phyloP scores from a whole-genome alignment of 92 coral and sea anemone species.

The Actinernus sp. region DNA sequence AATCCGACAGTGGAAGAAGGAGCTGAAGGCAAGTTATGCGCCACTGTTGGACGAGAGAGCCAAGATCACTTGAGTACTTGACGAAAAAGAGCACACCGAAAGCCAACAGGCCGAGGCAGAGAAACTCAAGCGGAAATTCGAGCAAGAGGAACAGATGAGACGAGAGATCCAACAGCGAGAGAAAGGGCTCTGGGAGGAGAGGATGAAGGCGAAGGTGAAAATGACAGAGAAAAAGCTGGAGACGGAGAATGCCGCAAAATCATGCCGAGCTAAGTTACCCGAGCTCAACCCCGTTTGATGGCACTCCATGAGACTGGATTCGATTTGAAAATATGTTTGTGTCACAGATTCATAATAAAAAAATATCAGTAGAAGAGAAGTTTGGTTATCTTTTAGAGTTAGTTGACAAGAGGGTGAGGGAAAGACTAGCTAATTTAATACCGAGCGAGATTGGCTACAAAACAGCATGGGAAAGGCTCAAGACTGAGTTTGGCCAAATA shows the following conservation, averaged over 20 bases:
- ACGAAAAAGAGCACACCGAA: conserved; percentile 11
- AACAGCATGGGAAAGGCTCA: conserved; percentile 60
- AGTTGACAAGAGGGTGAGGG: conserved; percentile 58
- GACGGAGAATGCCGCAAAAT: conserved; percentile 33
- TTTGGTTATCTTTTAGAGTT: conserved; percentile 63
- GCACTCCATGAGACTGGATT: conserved; percentile 61
- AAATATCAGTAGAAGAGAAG: conserved; percentile 62
- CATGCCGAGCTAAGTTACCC: conserved; percentile 35
- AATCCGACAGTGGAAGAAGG: conserved; percentile 58
- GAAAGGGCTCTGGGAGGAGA: conserved; percentile 46
- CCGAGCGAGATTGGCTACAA: conserved; percentile 58
- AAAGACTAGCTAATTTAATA: conserved; percentile 33
- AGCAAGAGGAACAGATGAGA: conserved; percentile 51
- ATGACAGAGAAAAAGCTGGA: conserved; percentile 47
- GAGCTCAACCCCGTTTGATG: conserved; percentile 60
- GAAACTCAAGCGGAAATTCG: conserved; percentile 22
- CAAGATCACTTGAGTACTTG: conserved; percentile 15
- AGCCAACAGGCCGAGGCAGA: conserved; percentile 29
- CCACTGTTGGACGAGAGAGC: conserved; percentile 1
- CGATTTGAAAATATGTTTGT: conserved; percentile 66
- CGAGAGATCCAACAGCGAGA: conserved; percentile 47
- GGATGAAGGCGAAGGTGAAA: conserved; percentile 22
- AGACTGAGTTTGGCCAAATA: conserved; percentile 51
- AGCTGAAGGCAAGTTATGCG: conserved; percentile 13
- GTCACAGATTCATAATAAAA: conserved; percentile 44